Percentiles rank a stretch among this genome's conserved stretches.
Conservation (phyloP, 2,888 invertebrate species). For the Ganaspis brasiliensis region DNA sequence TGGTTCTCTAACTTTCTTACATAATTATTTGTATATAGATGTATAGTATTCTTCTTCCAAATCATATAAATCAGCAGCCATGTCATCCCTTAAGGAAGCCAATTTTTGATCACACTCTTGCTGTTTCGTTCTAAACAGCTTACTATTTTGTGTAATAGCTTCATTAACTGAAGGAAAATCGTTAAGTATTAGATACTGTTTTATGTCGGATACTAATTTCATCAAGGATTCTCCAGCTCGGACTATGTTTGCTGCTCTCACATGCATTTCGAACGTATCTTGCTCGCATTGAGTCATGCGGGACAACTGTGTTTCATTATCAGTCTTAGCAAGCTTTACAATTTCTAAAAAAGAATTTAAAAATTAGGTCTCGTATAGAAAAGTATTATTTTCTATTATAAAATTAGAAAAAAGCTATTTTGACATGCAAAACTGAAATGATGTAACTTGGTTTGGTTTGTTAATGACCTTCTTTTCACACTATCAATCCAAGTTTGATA, state of each 20-base stretch:
- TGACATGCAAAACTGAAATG: too few relatives aligned
- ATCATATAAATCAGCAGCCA: slow-evolving; percentile 96
- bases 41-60: slow-evolving; percentile 96
- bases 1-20: not conserved
- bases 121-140: slow-evolving; percentile 93
- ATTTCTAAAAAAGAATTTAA: slow-evolving; percentile 91
- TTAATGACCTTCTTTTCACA: too few relatives aligned
- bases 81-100: slow-evolving; percentile 95
- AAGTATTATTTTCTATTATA: not conserved
- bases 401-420: not conserved
- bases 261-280: slow-evolving; percentile 98
- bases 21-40: slow-evolving; percentile 87
- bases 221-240: slow-evolving; percentile 97
- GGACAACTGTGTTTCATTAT: slow-evolving; percentile 94
- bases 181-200: slow-evolving; percentile 98
- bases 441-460: too few relatives aligned
- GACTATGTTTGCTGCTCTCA: slow-evolving; percentile 97
- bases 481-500: too few relatives aligned
- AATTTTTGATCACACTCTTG: slow-evolving; percentile 96
- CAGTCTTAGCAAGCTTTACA: slow-evolving; percentile 93
- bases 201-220: slow-evolving; percentile 98
- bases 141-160: slow-evolving; percentile 96
- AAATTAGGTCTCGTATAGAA: not conserved
- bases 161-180: slow-evolving; percentile 99
- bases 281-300: slow-evolving; percentile 96